These are phyloP conservation scores for Hycleus cichorii DNA, from an alignment of 1,140 invertebrate genomes.

Conservation along the genomic window DNA sequence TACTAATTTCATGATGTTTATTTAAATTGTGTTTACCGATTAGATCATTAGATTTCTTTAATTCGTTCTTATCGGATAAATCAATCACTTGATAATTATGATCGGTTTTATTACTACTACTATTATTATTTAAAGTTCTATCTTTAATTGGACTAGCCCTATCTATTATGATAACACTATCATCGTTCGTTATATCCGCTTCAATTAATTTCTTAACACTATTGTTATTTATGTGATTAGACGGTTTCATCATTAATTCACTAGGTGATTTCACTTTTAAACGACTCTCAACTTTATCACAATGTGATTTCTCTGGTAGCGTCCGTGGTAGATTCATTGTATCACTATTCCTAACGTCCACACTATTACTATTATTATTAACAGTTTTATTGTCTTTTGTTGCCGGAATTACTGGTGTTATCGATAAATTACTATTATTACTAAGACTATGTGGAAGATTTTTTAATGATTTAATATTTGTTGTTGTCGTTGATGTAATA, in stretches of 20 bases:
- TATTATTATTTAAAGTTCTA: not conserved
- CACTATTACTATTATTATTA: slow-evolving; percentile 10
- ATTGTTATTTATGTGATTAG: slow-evolving; percentile 3
- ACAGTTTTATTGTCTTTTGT: slow-evolving; percentile 7
- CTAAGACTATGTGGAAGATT: slow-evolving; percentile 13
- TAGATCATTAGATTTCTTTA: not conserved
- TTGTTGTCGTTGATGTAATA: not conserved
- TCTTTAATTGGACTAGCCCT: slow-evolving; percentile 2
- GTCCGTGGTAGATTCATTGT: not conserved
- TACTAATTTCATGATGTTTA: slow-evolving; percentile 9
- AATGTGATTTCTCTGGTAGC: slow-evolving; percentile 8
- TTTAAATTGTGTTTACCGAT: too few species aligned
- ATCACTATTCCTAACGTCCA: too few species aligned
- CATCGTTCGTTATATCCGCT: not conserved
- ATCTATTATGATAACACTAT: slow-evolving; percentile 7
- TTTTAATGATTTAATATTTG: slow-evolving; percentile 1
- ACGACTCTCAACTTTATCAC: not conserved
- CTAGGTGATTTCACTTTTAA: slow-evolving; percentile 6
- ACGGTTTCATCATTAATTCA: not conserved
- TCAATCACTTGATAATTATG: slow-evolving; percentile 34
- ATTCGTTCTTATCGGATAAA: slow-evolving; percentile 17
- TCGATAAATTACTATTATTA: slow-evolving; percentile 21
- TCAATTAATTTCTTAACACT: not conserved
- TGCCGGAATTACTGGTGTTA: slow-evolving; percentile 19
- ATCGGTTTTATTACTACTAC: not conserved